Conservation (phyloP, 2,888 invertebrate genomes). For the Caprella mutica region DNA sequence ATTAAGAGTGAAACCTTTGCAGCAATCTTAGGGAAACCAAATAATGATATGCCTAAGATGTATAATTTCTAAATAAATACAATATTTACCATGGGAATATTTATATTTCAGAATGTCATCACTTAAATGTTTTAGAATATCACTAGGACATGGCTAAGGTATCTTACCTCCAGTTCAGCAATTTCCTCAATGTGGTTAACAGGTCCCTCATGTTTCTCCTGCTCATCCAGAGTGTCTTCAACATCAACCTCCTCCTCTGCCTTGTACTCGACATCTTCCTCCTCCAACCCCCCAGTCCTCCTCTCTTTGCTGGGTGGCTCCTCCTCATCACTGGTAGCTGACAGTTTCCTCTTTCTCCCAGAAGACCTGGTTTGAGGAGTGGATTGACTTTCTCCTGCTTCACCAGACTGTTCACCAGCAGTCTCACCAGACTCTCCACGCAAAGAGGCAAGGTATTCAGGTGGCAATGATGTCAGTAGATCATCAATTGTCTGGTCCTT, state of each 20-base stretch:
- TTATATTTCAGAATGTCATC: background rate
- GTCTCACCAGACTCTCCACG: background rate
- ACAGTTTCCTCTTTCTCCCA: background rate
- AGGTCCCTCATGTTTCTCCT: conserved; percentile 23
- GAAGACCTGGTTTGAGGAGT: background rate
- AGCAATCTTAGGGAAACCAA: background rate
- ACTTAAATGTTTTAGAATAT: background rate
- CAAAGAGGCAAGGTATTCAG: conserved; percentile 54
- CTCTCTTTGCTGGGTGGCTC: background rate
- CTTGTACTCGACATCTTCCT: conserved; percentile 9
- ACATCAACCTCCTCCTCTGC: conserved; percentile 30
- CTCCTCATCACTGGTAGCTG: background rate
- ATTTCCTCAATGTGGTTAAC: conserved; percentile 20
- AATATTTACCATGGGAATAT: background rate
- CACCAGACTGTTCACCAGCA: background rate
- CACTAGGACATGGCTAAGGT: background rate
- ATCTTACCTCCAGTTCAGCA: conserved; percentile 14
- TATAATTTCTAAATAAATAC: no score
- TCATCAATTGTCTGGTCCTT: conserved; percentile 79
- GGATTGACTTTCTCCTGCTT: background rate
- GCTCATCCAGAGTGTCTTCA: conserved; percentile 30
- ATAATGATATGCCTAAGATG: no score
- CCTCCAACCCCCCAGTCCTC: background rate
- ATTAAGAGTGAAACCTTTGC: conserved; percentile 47
- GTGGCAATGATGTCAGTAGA: conserved; percentile 64